Evolutionary conservation across 2,797 vertebrate species (phyloP).

Genomic region (Gadopsis marmoratus): DNA sequence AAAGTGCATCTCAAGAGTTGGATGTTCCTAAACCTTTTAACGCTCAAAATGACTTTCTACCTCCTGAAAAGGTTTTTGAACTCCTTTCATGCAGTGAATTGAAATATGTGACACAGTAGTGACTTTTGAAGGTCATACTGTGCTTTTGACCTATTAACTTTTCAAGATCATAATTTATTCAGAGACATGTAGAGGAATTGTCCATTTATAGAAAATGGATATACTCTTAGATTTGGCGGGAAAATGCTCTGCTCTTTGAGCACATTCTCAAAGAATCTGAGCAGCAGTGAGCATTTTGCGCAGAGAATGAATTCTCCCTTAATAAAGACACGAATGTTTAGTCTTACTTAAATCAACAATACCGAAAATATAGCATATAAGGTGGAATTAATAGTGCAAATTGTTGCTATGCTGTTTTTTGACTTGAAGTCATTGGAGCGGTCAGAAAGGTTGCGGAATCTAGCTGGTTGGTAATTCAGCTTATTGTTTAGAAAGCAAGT

Average conservation of each 20-base stretch:
- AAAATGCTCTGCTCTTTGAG: not conserved
- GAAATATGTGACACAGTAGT: not conserved
- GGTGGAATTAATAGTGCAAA: not conserved
- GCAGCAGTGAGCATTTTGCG: not conserved
- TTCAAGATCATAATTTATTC: not conserved
- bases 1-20: not conserved
- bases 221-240: not conserved
- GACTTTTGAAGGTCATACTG: not conserved
- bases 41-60: not conserved
- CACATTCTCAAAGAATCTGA: not conserved
- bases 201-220: not conserved
- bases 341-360: not conserved
- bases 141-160: not conserved
- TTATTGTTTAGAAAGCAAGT: not conserved
- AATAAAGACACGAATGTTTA: not conserved
- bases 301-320: not conserved
- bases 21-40: not conserved
- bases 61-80: not conserved
- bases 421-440: not conserved
- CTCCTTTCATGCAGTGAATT: not conserved
- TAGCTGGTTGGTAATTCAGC: not conserved
- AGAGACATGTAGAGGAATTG: not conserved
- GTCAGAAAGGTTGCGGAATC: not conserved
- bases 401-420: not conserved
- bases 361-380: not conserved